Evolutionary conservation across 2,888 invertebrate genomes (phyloP), one percentile per base, ranked within the genome.

Genomic region (Diploptera punctata): DNA sequence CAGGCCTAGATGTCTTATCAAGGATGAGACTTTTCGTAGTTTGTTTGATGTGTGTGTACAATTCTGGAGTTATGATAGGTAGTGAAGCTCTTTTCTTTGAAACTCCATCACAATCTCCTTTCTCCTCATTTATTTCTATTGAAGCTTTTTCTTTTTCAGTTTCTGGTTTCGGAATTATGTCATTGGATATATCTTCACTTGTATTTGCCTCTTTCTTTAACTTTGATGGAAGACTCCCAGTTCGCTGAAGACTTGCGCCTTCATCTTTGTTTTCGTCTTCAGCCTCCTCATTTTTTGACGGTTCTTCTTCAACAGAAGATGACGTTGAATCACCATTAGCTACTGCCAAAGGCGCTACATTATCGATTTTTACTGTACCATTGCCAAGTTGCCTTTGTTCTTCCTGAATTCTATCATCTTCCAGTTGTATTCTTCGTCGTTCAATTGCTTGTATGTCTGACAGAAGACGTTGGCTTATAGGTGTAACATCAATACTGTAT

Each of bases 221-320:
- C 79, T 86, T 83, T 1, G 86, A 84, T 0, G 88, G 87, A 57
- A 88, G 82, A 79, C 87, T 88, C 57, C 87, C 87, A 73, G 85
- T 85, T 0, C 82, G 81, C 71, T 47, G 33, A 24, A 26, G 29
- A 26, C 38, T 21, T 18, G 18, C 38, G 5, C 29, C 44, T 19
- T 31, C 49, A 68, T 24, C 60, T 65, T 13, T 19, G 16, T 3
- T 18, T 1, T 29, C 33, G 4, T 33, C n/a, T n/a, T 54, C 54
- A 33, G 10, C 10, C 10, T 26, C 4, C 0, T 24, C 3, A 13
- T 29, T 19, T 3, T 29, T 29, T n/a, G 13, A 26, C 26, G 16
- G 7, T 29, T 57, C 29, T 1, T 57, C 57, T n/a, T 47, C 26
- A 2, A 44, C 26, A 16, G 26, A 18, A 7, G 62, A 21, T 13